These are phyloP conservation scores for Imbricaverruca yamaguchii DNA, from an alignment of 2,888 invertebrate species.

Conservation along the genomic window DNA sequence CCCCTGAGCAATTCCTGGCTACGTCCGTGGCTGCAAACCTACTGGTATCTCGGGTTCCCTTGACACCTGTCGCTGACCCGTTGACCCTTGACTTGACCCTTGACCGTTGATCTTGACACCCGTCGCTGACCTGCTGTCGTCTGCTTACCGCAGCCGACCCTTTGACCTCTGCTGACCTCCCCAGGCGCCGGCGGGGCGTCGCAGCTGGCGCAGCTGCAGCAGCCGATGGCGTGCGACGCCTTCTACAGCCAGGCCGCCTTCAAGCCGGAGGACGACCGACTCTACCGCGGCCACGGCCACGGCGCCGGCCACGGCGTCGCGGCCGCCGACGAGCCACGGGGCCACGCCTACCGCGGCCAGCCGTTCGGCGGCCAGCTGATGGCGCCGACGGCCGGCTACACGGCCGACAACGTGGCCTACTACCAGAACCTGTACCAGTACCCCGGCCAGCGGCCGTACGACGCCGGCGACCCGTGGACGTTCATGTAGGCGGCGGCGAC, in stretches of 20 bases:
- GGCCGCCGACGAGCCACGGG: not conserved
- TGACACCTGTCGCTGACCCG: no score
- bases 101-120: no score
- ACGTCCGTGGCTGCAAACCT: no score
- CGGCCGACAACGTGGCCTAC: slow-evolving; percentile 5
- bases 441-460: slow-evolving; percentile 1
- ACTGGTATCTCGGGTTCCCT: no score
- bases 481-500: not conserved
- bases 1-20: no score
- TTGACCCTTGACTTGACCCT: no score
- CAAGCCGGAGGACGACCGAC: slow-evolving; percentile 1
- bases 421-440: slow-evolving; percentile 18
- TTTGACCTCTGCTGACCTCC: no score
- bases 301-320: no score
- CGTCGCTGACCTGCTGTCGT: no score
- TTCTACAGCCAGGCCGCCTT: not conserved
- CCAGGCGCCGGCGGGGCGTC: not conserved
- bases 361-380: slow-evolving; percentile 7
- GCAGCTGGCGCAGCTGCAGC: not conserved
- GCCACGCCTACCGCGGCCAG: not conserved
- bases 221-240: not conserved
- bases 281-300: not conserved
- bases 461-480: slow-evolving; percentile 4
- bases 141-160: no score
- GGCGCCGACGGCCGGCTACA: not conserved